Evolutionary conservation across 1,140 invertebrate species (phyloP).

Genomic region (Heliconius congener): DNA sequence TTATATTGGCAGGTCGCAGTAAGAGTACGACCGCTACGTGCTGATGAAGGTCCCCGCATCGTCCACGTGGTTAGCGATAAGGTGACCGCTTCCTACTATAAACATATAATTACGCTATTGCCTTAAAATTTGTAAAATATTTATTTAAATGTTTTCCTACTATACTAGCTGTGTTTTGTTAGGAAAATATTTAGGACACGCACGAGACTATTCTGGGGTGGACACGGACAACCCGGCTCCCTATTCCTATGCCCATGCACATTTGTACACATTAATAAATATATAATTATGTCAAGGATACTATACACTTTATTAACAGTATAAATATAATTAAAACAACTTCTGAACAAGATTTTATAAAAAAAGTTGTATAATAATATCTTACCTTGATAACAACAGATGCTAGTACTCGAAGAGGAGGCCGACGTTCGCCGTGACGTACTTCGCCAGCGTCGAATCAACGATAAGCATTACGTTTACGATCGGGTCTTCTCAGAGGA

Average conservation of each 20-base stretch:
- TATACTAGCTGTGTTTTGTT: too few species aligned
- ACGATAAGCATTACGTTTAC: conserved; percentile 90
- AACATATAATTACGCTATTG: neutral
- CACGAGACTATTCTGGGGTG: too few species aligned
- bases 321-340: neutral
- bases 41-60: conserved; percentile 76
- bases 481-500: conserved; percentile 92
- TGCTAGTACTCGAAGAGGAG: conserved; percentile 77
- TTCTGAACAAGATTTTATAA: neutral
- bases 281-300: too few species aligned
- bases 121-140: neutral
- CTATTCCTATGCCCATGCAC: too few species aligned
- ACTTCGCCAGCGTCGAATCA: conserved; percentile 66
- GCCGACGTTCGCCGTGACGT: conserved; percentile 70
- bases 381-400: conserved; percentile 49
- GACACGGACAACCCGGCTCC: too few species aligned
- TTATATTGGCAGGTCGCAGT: conserved; percentile 68
- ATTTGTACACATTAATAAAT: too few species aligned
- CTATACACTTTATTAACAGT: neutral
- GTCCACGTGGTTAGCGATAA: conserved; percentile 80
- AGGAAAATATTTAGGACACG: too few species aligned
- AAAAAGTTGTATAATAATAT: neutral
- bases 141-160: too few species aligned
- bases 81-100: conserved; percentile 51
- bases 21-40: conserved; percentile 71